Percentiles rank a stretch among this genome's conserved stretches.
Conservation (phyloP, 2,888 invertebrate species). For the Agrotis ipsilon region DNA sequence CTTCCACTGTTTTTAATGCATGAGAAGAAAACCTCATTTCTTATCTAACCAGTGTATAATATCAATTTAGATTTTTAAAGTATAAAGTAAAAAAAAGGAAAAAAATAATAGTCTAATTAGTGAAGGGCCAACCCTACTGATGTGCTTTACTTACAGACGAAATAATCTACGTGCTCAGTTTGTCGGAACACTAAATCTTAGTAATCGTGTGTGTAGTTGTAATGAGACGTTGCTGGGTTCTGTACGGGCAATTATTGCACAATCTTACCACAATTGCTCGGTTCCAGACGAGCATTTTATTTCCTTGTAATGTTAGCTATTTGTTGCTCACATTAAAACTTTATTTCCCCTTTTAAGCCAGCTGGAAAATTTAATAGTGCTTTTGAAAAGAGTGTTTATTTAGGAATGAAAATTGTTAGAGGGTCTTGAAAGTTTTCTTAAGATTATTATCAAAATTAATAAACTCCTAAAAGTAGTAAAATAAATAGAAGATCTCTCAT, state of each 20-base stretch:
- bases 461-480: background rate
- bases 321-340: constrained; percentile 35
- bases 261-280: constrained; percentile 60
- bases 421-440: background rate
- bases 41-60: background rate
- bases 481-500: constrained; percentile 6
- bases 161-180: constrained; percentile 63
- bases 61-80: background rate
- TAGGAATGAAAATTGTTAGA: background rate
- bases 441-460: background rate
- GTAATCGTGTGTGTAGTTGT: constrained; percentile 68
- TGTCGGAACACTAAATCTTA: constrained; percentile 61
- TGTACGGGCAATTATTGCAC: constrained; percentile 68
- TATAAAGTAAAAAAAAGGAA: background rate
- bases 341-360: constrained; percentile 1
- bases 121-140: constrained; percentile 49
- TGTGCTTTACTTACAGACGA: constrained; percentile 55
- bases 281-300: constrained; percentile 61
- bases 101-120: background rate
- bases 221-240: constrained; percentile 64
- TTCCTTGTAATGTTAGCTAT: constrained; percentile 50
- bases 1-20: background rate
- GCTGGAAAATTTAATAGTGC: background rate
- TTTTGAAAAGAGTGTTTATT: background rate
- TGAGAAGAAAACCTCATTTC: background rate